Conservation (phyloP, 2,797 vertebrate genomes). For the Platalea minor region DNA sequence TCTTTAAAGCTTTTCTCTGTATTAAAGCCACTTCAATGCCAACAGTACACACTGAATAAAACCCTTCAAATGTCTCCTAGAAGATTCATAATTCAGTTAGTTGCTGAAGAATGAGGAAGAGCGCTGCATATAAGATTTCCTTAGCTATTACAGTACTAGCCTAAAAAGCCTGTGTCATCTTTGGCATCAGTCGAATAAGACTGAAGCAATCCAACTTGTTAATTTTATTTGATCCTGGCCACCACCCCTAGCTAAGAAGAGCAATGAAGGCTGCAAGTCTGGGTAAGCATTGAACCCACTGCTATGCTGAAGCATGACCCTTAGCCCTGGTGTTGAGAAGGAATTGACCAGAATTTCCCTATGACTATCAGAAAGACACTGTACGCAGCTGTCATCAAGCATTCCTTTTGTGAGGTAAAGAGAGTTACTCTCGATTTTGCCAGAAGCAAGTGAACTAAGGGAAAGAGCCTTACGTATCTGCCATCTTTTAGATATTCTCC, state of each 20-base stretch:
- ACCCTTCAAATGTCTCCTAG: background rate
- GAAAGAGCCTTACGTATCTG: background rate
- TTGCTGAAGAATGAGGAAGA: background rate
- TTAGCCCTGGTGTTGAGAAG: background rate
- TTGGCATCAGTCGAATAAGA: background rate
- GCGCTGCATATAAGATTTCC: background rate
- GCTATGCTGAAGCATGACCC: background rate
- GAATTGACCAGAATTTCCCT: background rate
- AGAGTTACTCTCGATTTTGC: background rate
- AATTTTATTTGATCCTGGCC: background rate
- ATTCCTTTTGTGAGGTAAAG: background rate
- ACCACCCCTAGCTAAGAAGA: background rate
- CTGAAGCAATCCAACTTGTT: background rate
- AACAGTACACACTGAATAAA: background rate
- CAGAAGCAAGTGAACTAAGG: background rate
- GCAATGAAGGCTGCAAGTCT: background rate
- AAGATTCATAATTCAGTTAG: background rate
- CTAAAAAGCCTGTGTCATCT: background rate
- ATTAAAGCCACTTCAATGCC: background rate
- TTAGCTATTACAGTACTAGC: background rate
- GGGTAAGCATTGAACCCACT: rapidly evolving
- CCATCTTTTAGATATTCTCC: background rate
- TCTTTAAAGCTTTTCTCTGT: background rate
- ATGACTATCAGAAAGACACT: background rate
- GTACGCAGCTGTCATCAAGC: background rate